Evolutionary conservation across 2,888 invertebrate species (phyloP), one percentile per base, ranked within the genome.

Genomic region (Tenthredo livida): DNA sequence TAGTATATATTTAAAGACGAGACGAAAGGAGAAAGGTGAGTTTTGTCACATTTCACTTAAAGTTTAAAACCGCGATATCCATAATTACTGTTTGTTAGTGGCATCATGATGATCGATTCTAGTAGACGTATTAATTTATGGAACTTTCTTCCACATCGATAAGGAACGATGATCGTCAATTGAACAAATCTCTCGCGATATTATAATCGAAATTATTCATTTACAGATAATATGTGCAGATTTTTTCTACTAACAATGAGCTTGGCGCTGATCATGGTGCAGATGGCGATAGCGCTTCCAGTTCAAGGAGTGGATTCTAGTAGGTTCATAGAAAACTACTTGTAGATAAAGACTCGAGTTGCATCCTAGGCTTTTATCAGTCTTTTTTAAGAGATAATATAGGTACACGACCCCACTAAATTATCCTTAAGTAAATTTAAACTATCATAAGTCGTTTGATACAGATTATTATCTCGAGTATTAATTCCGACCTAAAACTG

Each of bases 231-330:
- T 6, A 67, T 67, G 67, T 33, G 17, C 33, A 67, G 33, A 33
- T 67, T 67, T 67, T 67, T 67, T 1, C 33, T 33, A 17, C 10
- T 77, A 17, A n/a, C 17, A 33, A 2, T 77, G 54, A n/a, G 54
- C 6, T 9, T 77, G 7, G 77, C 7, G 77, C 10, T 77, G 33
- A 33, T 77, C n/a, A 10, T 10, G 40, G 77, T 77, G 33, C 77
- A 77, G 25, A 17, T 17, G 12, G 54, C 54, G 2, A 50, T 77
- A 17, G 94, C 94, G 33, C 94, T 94, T 17, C 94, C 95, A 10
- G 94, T 94, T 21, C 67, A 33, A 17, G 67, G 33, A 33, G 67
- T 29, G 33, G 67, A 67, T 1, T 67, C 17, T 33, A 1, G 1
- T 17, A 67, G 67, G 15, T 67, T 61, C 61, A 3, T 25, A 25